Base-by-base conservation (phyloP, 2,888 invertebrate species). In the Apeira syringaria region DNA sequence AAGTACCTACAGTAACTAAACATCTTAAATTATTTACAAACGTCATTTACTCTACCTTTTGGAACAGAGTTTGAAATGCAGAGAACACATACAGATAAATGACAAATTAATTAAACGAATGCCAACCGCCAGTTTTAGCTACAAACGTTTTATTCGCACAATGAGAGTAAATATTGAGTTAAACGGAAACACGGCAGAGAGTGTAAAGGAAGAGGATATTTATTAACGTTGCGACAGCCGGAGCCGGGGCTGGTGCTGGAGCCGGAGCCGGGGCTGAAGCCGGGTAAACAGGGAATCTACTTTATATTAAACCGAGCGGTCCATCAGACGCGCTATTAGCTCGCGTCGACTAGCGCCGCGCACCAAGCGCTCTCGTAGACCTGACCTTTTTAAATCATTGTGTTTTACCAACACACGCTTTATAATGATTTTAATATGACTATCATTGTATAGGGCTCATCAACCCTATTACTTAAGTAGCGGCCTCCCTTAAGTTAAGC, bases 261-360 rank as follows among this genome's bases (percentile, higher is more conserved):
- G n/a, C n/a, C n/a, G n/a, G n/a, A n/a, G n/a, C n/a, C n/a, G n/a
- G n/a, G n/a, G n/a, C n/a, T n/a, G n/a, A 71, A 74, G 76, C 41
- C 74, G 71, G 59, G 79, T 76, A 83, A 82, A 82, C 74, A 81
- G 57, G 56, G 69, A 71, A 73, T 72, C 81, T 80, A 73, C 75
- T 82, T 82, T 80, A 80, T 82, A 83, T 83, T 80, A 83, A 83
- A 78, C 74, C 70, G 66, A 71, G 71, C 69, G 69, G 72, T 68
- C 75, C 74, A 76, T 75, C 76, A 72, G 73, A 68, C 59, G 61
- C 58, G 69, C 73, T 73, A 73, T 80, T 74, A 77, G 71, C 66
- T 67, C 56, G 58, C 59, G 50, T 31, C 57, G 60, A 49, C 52
- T 50, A 56, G 24, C 13, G 27, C 11, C 26, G 33, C 26, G 30